These are phyloP conservation scores for Hypsibius dujardini DNA, from an alignment of 1,140 invertebrate genomes.

Conservation along the genomic window DNA sequence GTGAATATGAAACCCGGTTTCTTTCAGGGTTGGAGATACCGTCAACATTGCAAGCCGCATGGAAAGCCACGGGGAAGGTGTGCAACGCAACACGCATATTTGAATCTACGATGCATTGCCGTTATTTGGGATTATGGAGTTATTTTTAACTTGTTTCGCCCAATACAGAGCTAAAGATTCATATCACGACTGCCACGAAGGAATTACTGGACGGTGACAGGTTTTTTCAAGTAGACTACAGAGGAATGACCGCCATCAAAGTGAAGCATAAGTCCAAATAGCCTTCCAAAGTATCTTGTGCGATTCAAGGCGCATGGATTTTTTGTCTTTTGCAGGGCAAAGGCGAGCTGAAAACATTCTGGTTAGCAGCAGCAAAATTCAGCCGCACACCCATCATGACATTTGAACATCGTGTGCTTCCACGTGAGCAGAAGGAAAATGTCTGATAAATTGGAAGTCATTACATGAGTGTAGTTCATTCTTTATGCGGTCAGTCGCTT, in stretches of 20 bases:
- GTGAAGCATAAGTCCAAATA: not conserved
- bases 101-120: not conserved
- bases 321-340: not conserved
- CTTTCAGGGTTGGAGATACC: constrained; percentile 27
- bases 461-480: too few relatives aligned
- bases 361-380: not conserved
- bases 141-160: not conserved
- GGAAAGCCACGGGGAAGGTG: constrained; percentile 61
- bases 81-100: constrained; percentile 22
- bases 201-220: not conserved
- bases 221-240: not conserved
- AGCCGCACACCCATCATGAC: not conserved
- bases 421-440: too few relatives aligned
- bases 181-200: not conserved
- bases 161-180: not conserved
- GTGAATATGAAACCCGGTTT: not conserved
- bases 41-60: constrained; percentile 52
- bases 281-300: not conserved
- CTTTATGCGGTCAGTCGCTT: too few relatives aligned
- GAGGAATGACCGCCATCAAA: not conserved
- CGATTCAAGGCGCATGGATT: not conserved
- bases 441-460: too few relatives aligned
- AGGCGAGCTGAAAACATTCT: not conserved
- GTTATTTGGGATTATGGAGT: not conserved
- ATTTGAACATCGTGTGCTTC: too few relatives aligned